Conservation (phyloP, 2,888 invertebrate genomes). For the Metellina segmentata region DNA sequence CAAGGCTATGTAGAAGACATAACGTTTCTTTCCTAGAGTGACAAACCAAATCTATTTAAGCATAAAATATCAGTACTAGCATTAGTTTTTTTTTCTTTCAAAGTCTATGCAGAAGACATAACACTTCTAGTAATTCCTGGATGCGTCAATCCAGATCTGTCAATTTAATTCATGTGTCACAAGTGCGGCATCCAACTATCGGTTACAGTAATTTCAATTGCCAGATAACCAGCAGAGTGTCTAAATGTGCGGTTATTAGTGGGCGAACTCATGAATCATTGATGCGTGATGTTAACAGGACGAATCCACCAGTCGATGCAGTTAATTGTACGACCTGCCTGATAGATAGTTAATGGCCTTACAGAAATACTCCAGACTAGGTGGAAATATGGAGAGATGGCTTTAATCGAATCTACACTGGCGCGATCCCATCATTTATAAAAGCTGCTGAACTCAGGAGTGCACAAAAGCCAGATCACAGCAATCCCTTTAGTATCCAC, state of each 20-base stretch:
- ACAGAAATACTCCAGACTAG: constrained; percentile 40
- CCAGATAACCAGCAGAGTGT: constrained; percentile 7
- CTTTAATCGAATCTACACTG: constrained; percentile 33
- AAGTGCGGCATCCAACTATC: neutral
- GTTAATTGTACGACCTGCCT: constrained; percentile 25
- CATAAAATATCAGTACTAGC: too few relatives aligned
- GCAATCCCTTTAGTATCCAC: neutral
- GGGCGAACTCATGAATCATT: constrained; percentile 25
- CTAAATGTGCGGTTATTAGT: constrained; percentile 32
- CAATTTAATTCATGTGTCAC: neutral
- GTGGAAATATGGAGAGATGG: constrained; percentile 14
- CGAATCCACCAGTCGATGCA: constrained; percentile 22
- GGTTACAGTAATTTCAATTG: constrained; percentile 2
- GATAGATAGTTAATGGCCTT: constrained; percentile 46
- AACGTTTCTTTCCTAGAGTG: too few relatives aligned
- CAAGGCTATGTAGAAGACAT: too few relatives aligned
- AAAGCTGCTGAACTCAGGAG: constrained; percentile 17
- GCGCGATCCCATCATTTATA: constrained; percentile 22
- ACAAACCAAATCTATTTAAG: too few relatives aligned
- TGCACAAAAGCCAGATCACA: neutral
- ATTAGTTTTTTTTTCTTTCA: too few relatives aligned
- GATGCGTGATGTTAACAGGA: constrained; percentile 39
- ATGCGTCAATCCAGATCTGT: neutral
- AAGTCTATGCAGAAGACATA: too few relatives aligned
- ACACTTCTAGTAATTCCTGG: too few relatives aligned